Base-by-base conservation (phyloP, 2,113 vertebrate genomes). In the Gadus chalcogrammus region DNA sequence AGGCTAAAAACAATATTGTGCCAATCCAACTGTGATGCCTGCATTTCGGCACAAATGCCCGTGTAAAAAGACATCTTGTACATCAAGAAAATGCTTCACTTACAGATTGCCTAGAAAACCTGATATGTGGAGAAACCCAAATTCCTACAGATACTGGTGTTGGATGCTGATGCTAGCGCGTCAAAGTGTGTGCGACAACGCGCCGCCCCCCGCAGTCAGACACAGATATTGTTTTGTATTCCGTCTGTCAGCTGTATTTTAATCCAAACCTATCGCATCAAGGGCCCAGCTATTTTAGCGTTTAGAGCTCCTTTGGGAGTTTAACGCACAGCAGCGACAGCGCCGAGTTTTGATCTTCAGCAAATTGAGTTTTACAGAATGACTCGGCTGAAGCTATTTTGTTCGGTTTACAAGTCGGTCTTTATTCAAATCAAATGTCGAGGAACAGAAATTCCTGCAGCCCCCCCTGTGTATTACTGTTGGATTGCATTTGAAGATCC, bases 311-410 rank as follows among this genome's bases (percentile, higher is more conserved):
- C 66, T 67, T 69, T 64, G 85, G 79, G 85, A 80, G 70, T 73
- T 60, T 56, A 68, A 75, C 52, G 68, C 79, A 69, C 4, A 72
- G 28, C 80, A 63, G 70, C 65, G 48, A 66, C 80, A 81, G 74
- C 74, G 68, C 78, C 79, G 42, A 83, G 75, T 67, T 75, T 79
- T 79, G 69, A 72, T 87, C 84, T 87, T 86, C 84, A 84, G 74
- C 82, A 84, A 86, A 88, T 86, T 85, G 84, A 84, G 81, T 87
- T 90, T 89, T 73, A 72, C 65, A 82, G 81, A 27, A 80, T 24
- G 79, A 72, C 80, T 72, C 3, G 64, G 71, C 68, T 67, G 68
- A 69, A 84, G 74, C 78, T 82, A 71, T 81, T 85, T 81, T 81
- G 77, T 85, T 85, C 82, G 52, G 68, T 69, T 83, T 82, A 3